Evolutionary conservation across 2,888 invertebrate species (phyloP), one percentile per base, ranked within the genome.

Genomic region (Phaedon cochleariae): DNA sequence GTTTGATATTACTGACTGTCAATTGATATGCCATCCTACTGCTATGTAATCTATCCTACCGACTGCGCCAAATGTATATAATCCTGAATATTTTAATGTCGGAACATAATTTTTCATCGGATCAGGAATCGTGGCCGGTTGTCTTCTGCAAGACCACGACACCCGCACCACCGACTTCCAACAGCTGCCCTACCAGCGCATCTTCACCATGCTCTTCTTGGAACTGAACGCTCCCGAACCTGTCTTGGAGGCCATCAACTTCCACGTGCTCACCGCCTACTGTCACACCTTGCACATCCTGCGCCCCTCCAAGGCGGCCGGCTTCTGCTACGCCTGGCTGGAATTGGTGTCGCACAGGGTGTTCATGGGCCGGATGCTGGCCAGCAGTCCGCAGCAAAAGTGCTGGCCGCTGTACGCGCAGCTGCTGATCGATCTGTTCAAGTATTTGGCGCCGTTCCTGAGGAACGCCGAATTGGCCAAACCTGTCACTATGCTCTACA

Each of bases 331-430:
- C 83, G 96, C 98, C 1, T 99, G 99, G 99, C 85, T 99, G 63
- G 99, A 99, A 84, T 86, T 99, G 52, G 94, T 99, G 45, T 97
- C 98, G 0, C 98, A 99, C 84, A 89, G 98, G 60, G 93, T 96
- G 0, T 98, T 98, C 84, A 92, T 99, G 79, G 97, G 96, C 59
- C 88, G 96, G 60, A 94, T 98, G 85, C 86, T 98, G 26, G 96
- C 96, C 0, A 90, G 92, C 64, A 94, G 94, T 10, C 94, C 95
- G 4, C 95, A 96, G 79, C 96, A 97, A 82, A 96, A 96, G 86
- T 95, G 96, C 71, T 98, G 98, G 97, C 93, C 94, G 48, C 94
- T 98, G 89, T 99, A 98, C 83, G 96, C 98, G 0, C 97, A 98
- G 80, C 87, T 99, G 65, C 86, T 99, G 66, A 92, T 97, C 75